Percentiles rank a stretch among this genome's conserved stretches.
These are phyloP conservation scores for Eulithis prunata DNA, from an alignment of 2,888 invertebrate genomes.

Conservation along the genomic window DNA sequence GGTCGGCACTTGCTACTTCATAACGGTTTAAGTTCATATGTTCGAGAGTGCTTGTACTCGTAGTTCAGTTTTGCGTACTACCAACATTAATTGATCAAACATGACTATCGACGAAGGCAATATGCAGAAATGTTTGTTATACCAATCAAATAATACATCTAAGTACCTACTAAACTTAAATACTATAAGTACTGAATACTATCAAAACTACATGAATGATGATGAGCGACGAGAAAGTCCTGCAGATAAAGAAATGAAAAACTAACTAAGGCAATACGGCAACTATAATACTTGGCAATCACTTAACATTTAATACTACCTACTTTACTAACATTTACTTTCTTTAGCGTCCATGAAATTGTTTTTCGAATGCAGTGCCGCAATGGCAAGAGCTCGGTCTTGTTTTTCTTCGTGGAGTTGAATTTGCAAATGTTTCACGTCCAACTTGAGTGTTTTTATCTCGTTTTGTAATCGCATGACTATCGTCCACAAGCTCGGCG, in stretches of 20 bases:
- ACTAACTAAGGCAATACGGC: slow-evolving; percentile 29
- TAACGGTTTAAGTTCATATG: slow-evolving; percentile 46
- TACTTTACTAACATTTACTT: slow-evolving; percentile 69
- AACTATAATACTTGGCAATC: slow-evolving; percentile 40
- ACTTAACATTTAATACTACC: slow-evolving; percentile 31
- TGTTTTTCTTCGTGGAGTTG: slow-evolving; percentile 88
- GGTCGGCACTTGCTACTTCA: slow-evolving; percentile 49
- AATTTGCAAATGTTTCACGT: slow-evolving; percentile 84
- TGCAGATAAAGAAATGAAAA: slow-evolving; percentile 24
- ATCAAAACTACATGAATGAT: neutral
- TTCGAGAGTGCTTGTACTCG: neutral
- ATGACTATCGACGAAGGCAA: slow-evolving; percentile 1
- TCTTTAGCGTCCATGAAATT: slow-evolving; percentile 76
- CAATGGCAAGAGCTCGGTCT: slow-evolving; percentile 76
- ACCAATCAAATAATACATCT: neutral
- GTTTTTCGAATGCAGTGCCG: slow-evolving; percentile 71
- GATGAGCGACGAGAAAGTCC: neutral
- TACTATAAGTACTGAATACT: no score
- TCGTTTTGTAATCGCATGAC: slow-evolving; percentile 91
- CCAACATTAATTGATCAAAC: slow-evolving; percentile 27
- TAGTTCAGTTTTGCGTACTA: slow-evolving; percentile 21
- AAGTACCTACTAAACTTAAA: no score
- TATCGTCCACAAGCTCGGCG: slow-evolving; percentile 89
- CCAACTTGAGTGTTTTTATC: slow-evolving; percentile 86
- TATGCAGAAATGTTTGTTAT: slow-evolving; percentile 16